Conservation (phyloP, 2,113 vertebrate species). For the Tonatia bakeri region DNA sequence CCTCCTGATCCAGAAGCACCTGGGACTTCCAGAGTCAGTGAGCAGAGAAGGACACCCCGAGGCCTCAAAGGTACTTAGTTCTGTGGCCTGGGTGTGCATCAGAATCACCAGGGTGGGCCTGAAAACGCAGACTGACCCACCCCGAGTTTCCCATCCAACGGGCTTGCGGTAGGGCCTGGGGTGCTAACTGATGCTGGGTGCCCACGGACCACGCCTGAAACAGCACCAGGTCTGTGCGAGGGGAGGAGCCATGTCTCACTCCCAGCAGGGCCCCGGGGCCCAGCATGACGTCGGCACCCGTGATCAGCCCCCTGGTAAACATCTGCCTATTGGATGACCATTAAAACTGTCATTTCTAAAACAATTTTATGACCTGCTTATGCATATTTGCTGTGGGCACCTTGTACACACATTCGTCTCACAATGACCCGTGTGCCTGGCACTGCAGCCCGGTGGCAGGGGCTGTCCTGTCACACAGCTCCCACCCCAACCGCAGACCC, state of each 20-base stretch:
- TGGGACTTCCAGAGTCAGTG: not conserved
- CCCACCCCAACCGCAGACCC: not conserved
- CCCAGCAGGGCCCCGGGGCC: not conserved
- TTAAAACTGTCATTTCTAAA: not conserved
- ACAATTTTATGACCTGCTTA: not conserved
- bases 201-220: rapidly evolving
- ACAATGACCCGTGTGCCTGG: not conserved
- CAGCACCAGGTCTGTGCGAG: rapidly evolving
- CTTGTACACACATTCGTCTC: not conserved
- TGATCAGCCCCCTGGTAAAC: not conserved
- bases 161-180: not conserved
- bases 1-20: not conserved
- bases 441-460: not conserved
- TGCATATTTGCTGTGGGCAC: not conserved
- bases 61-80: rapidly evolving
- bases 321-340: not conserved
- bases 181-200: no score
- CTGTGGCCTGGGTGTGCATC: not conserved
- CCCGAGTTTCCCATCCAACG: rapidly evolving
- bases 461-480: not conserved
- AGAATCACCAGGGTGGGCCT: not conserved
- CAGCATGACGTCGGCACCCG: not conserved
- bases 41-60: not conserved
- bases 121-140: not conserved
- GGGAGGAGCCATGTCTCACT: rapidly evolving